Evolutionary conservation across 2,888 invertebrate genomes (phyloP), one percentile per base, ranked within the genome.

Genomic region (Apamea crenata): DNA sequence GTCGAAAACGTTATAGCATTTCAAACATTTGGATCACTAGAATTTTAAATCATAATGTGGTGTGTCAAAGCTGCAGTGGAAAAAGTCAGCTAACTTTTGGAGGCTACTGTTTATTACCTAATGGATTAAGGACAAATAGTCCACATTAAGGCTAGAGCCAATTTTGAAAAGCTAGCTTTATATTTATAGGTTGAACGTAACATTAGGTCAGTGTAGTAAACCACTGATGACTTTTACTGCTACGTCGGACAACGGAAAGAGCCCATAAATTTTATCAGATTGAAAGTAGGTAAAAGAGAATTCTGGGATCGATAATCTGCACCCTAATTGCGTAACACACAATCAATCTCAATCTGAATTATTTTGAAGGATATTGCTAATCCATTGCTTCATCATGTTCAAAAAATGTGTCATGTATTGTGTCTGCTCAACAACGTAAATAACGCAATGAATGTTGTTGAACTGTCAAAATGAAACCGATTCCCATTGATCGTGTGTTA

Each of bases 221-320:
- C 83, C 68, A 83, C 53, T 83, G 77, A 80, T 77, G 77, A 83
- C 83, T 83, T 80, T 83, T 83, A 80, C 36, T 68, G 76, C 44
- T 61, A n/a, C 53, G 25, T 29, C 61, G 32, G 53, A 53, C 29
- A 56, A 29, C 53, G 53, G 44, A 36, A 47, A 29, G 25, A 68
- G 67, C 16, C 36, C 16, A 56, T 32, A 74, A 59, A 8, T 77
- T 80, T 77, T 53, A 82, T 59, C 59, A 29, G 50, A 76, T 80
- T 76, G 59, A 10, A 75, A 40, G 2, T 75, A 40, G 16, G n/a
- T 56, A 10, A 61, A 8, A 53, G 4, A 14, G 21, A 50, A 25
- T 56, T 36, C 12, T 18, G 29, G 29, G 18, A 36, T 32, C 6
- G 16, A n/a, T 65, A 29, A 36, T 50, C 25, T n/a, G n/a, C n/a